Evolutionary conservation across 2,888 invertebrate genomes (phyloP), one percentile per base, ranked within the genome.

Genomic region (Tanytarsus gracilentus): DNA sequence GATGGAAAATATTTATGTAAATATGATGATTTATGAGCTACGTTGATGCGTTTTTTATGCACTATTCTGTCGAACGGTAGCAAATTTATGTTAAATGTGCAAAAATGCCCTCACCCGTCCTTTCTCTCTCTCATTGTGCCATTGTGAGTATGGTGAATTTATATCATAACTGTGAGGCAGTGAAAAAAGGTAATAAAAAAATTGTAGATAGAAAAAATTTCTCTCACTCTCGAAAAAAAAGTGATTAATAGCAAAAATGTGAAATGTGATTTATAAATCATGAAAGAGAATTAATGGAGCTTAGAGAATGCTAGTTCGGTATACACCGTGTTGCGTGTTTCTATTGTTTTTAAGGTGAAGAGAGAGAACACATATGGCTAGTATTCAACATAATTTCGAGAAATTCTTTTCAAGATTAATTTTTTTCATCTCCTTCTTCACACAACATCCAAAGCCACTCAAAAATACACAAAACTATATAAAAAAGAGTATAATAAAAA

Each of bases 1-100:
- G 16, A 8, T 49, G 14, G 14, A 58, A 21, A 40, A 58, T 58
- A 40, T 58, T 58, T 58, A 58, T 58, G 58, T 48, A 58, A 58
- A 58, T 58, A 58, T 23, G 36, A 56, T 56, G 58, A 58, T 58
- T 58, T 58, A 58, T 58, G 48, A 44, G 58, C 58, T 58, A 40
- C 21, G 39, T 16, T 48, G 58, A 58, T 58, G 58, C 58, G 58
- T 56, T 56, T 56, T 56, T 56, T 40, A 56, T 56, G 55, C 40
- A 56, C 26, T 39, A 30, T 52, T 52, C 29, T 40, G 30, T 48
- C 48, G 29, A 44, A 58, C 58, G 30, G 58, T 58, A 58, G 58
- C 58, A 58, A 58, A 58, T 48, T 58, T 48, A 58, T 30, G 48
- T 27, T 48, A 48, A 58, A 48, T 39, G 25, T 21, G 9, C 3